These are phyloP conservation scores for Poecile atricapillus DNA, from an alignment of 2,113 vertebrate genomes.

Conservation along the genomic window DNA sequence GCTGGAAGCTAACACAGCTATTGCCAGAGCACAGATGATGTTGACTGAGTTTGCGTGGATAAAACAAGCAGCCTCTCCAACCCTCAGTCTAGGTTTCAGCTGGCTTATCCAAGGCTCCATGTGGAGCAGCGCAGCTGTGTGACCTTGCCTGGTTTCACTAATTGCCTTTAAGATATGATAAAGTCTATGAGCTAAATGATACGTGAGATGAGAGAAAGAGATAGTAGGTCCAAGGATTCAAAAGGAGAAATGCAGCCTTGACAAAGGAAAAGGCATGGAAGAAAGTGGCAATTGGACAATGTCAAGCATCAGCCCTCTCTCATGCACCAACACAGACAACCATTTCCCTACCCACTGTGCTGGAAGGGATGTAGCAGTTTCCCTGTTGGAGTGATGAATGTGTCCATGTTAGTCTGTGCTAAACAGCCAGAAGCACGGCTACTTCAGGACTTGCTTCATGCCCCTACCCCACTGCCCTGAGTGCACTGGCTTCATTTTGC, in stretches of 20 bases:
- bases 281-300: neutral
- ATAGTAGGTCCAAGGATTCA: neutral
- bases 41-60: neutral
- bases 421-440: neutral
- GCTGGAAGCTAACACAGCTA: neutral
- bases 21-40: neutral
- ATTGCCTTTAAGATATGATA: neutral
- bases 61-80: neutral
- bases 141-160: neutral
- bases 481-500: neutral
- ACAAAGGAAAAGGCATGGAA: neutral
- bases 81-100: neutral
- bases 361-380: neutral
- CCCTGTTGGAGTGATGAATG: neutral
- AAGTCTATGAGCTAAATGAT: neutral
- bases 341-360: neutral
- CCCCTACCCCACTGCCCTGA: neutral
- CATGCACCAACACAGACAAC: neutral
- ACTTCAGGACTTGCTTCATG: neutral
- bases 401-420: rapidly evolving
- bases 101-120: neutral
- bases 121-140: neutral
- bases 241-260: neutral
- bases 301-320: neutral
- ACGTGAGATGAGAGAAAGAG: neutral